Evolutionary conservation across 2,113 vertebrate species (phyloP).

Genomic region (Gobio gobio): DNA sequence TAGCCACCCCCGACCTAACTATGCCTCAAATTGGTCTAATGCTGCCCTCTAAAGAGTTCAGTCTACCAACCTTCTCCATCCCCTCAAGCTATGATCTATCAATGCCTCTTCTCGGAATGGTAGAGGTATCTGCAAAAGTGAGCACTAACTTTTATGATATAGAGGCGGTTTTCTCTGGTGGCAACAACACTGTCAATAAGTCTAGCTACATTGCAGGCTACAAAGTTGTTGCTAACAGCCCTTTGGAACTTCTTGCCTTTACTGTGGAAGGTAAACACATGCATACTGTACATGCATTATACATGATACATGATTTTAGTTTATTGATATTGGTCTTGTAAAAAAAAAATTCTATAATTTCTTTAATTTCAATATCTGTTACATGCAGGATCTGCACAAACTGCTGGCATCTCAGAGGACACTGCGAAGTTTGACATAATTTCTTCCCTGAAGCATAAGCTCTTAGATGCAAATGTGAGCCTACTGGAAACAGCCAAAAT

Average conservation of each 20-base stretch:
- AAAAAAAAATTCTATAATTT: conserved; percentile 6
- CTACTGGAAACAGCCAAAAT: conserved; percentile 68
- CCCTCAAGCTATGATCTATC: conserved; percentile 77
- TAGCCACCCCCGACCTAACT: conserved; percentile 75
- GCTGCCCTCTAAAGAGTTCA: conserved; percentile 72
- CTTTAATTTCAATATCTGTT: background rate
- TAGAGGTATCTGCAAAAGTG: conserved; percentile 81
- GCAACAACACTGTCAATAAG: conserved; percentile 77
- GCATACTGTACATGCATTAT: background rate
- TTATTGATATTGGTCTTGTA: conserved; percentile 62
- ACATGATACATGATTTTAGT: background rate
- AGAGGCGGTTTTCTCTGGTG: conserved; percentile 79
- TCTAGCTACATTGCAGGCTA: conserved; percentile 74
- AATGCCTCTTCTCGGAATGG: conserved; percentile 82
- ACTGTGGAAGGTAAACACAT: conserved; percentile 82
- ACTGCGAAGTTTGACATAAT: conserved; percentile 59
- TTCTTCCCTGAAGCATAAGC: conserved; percentile 68
- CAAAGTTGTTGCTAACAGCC: conserved; percentile 74
- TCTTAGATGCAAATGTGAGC: conserved; percentile 82
- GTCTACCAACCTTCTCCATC: conserved; percentile 80
- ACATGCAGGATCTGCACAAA: conserved; percentile 82
- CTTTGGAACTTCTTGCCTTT: conserved; percentile 82
- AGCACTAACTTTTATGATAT: conserved; percentile 91
- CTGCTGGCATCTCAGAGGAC: conserved; percentile 68
- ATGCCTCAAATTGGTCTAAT: conserved; percentile 75